Percentiles rank a stretch among this genome's conserved stretches.
Evolutionary conservation across 37 sponge, comb jelly and placozoan genomes (phyloP).

Genomic region (Haliclona indistincta): DNA sequence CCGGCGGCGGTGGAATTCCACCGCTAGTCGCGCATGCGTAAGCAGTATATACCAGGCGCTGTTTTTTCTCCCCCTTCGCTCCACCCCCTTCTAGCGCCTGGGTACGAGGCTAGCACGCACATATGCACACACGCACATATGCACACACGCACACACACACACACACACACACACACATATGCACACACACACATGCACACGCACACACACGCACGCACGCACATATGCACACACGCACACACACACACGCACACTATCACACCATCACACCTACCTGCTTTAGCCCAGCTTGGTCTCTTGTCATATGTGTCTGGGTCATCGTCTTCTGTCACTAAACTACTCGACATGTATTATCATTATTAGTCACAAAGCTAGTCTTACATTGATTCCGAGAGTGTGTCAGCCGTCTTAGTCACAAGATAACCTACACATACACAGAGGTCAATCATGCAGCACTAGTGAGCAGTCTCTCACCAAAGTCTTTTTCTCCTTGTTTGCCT

Average conservation of each 20-base stretch:
- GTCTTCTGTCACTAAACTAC: constrained; percentile 41
- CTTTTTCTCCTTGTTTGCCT: constrained; percentile 2
- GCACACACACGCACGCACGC: constrained; percentile 11
- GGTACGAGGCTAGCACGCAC: neutral
- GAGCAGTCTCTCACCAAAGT: neutral
- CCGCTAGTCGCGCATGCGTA: no score
- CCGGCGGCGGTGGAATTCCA: no score
- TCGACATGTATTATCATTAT: neutral
- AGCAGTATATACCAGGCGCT: no score
- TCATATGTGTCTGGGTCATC: constrained; percentile 24
- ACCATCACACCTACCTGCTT: constrained; percentile 21
- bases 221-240: neutral
- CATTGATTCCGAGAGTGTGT: constrained; percentile 6
- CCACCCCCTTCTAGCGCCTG: no score
- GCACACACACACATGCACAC: constrained; percentile 5
- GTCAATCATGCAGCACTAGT: neutral
- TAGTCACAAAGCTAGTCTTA: constrained; percentile 8
- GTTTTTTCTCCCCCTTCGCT: no score
- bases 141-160: neutral
- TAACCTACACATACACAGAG: neutral
- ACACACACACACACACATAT: constrained; percentile 9
- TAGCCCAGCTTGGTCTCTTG: constrained; percentile 58
- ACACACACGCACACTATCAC: constrained; percentile 5
- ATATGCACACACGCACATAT: neutral
- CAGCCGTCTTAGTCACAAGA: neutral